A percentile compares a stretch with the other conserved stretches of the same genome.
Evolutionary conservation across 2,113 vertebrate genomes (phyloP).

Genomic region (Alosa alosa): DNA sequence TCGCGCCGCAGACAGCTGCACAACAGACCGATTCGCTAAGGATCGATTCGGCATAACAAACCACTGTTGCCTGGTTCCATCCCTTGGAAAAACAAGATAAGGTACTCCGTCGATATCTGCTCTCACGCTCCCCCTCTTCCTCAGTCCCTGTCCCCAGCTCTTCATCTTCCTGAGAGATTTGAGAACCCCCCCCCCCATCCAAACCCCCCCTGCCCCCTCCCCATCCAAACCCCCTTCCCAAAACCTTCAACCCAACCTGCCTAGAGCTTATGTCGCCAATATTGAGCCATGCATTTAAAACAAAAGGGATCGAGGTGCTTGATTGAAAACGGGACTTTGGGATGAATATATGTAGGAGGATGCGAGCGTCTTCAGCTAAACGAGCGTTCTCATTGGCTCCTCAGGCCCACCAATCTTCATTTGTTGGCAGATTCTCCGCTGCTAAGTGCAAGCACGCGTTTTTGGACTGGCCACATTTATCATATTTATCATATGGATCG

Average conservation of each 20-base stretch:
- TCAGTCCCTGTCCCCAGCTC: not conserved
- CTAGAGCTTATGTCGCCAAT: not conserved
- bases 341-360: not conserved
- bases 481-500: constrained; percentile 36
- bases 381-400: not conserved
- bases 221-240: not conserved
- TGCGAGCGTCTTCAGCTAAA: not conserved
- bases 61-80: constrained; percentile 9
- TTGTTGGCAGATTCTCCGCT: not conserved
- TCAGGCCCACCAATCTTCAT: not conserved
- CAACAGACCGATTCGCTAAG: constrained; percentile 4
- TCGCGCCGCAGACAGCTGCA: not conserved
- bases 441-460: constrained; percentile 19
- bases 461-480: constrained; percentile 8
- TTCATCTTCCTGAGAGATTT: constrained; percentile 15
- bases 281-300: not conserved
- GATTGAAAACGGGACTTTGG: not conserved
- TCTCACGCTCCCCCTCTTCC: not conserved
- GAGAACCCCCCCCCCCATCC: not conserved
- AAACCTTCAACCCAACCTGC: not conserved
- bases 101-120: constrained; percentile 23
- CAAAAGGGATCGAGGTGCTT: not conserved
- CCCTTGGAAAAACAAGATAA: constrained; percentile 32
- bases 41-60: constrained; percentile 12
- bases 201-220: too few relatives aligned